Conservation (phyloP, 2,797 vertebrate genomes). For the Eupleurogrammus muticus region DNA sequence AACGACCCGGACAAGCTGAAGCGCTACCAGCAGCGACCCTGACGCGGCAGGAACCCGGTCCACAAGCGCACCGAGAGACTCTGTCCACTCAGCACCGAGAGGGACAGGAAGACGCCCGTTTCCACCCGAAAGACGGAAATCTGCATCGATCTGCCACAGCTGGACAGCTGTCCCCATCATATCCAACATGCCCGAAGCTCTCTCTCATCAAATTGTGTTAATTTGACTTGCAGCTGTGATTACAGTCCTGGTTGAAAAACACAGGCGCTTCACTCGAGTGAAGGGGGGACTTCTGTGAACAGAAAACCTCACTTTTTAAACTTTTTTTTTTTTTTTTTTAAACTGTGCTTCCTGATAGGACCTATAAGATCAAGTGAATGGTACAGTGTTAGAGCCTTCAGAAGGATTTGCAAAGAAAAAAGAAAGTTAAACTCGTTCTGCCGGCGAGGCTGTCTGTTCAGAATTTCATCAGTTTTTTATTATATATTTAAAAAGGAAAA, state of each 20-base stretch:
- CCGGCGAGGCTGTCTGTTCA: slow-evolving; percentile 11
- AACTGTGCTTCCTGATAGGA: slow-evolving; percentile 32
- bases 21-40: slow-evolving; percentile 91
- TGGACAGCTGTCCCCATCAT: slow-evolving; percentile 9
- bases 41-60: slow-evolving; percentile 17
- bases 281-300: slow-evolving; percentile 34
- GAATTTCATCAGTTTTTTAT: background rate
- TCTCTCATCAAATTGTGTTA: background rate
- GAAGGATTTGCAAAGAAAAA: slow-evolving; percentile 20
- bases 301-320: slow-evolving; percentile 7
- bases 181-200: background rate
- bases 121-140: slow-evolving; percentile 13
- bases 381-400: slow-evolving; percentile 58
- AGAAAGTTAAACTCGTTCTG: slow-evolving; percentile 19
- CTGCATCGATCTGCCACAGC: slow-evolving; percentile 6
- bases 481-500: background rate
- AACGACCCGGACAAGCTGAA: slow-evolving; percentile 97
- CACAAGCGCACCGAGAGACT: slow-evolving; percentile 1
- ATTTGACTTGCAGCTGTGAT: slow-evolving; percentile 30
- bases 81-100: background rate
- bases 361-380: slow-evolving; percentile 42
- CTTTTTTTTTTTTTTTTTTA: slow-evolving; percentile 2
- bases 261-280: slow-evolving; percentile 25
- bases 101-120: background rate
- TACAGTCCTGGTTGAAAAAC: slow-evolving; percentile 8